Percentiles rank a stretch among this genome's conserved stretches.
These are phyloP conservation scores for Delia radicum DNA, from an alignment of 1,140 invertebrate genomes.

Conservation along the genomic window DNA sequence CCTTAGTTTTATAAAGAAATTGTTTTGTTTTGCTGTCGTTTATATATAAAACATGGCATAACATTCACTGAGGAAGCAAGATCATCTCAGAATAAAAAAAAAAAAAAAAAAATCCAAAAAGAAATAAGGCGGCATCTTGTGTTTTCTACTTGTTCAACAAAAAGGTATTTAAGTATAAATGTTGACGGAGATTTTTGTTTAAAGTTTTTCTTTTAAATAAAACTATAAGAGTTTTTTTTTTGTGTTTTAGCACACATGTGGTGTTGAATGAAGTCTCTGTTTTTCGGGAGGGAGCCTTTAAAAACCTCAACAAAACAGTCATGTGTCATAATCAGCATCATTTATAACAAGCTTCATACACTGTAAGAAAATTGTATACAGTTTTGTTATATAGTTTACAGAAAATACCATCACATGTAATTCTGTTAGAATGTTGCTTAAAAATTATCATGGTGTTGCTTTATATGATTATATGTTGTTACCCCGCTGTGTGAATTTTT, in stretches of 20 bases:
- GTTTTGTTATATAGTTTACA: background rate
- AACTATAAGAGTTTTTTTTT: background rate
- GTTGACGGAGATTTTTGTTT: background rate
- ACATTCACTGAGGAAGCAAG: background rate
- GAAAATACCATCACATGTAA: background rate
- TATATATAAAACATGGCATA: too few species aligned
- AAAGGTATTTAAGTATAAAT: background rate
- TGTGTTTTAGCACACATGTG: slow-evolving; percentile 15
- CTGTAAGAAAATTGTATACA: background rate
- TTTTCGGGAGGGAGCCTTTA: background rate
- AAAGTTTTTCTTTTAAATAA: slow-evolving; percentile 5
- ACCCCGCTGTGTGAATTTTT: slow-evolving; percentile 11
- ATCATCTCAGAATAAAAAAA: background rate
- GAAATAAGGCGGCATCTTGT: background rate
- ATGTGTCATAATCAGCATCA: slow-evolving; percentile 24
- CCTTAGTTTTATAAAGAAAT: too few species aligned
- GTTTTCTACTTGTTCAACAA: background rate
- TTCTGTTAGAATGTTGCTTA: background rate
- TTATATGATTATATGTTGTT: background rate
- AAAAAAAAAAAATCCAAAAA: background rate
- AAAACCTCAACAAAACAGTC: slow-evolving; percentile 18
- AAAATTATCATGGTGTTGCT: background rate
- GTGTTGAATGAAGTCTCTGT: background rate
- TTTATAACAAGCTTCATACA: slow-evolving; percentile 7
- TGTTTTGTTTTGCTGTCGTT: background rate